Percentiles rank a stretch among this genome's conserved stretches.
These are phyloP conservation scores for Caligus rogercresseyi DNA, from an alignment of 1,140 invertebrate genomes.

Conservation along the genomic window DNA sequence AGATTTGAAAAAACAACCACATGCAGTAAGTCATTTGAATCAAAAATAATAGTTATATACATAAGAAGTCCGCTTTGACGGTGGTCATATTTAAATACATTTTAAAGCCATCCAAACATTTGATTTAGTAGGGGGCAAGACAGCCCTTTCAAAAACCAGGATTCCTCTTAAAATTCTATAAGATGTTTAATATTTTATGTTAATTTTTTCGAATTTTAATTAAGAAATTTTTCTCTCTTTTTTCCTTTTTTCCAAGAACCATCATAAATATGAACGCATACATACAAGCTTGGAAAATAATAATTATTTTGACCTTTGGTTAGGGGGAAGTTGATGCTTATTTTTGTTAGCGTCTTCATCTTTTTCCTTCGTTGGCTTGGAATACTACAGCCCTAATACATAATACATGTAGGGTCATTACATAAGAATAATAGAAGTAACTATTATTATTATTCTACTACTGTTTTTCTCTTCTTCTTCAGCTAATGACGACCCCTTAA, in stretches of 20 bases:
- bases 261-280: background rate
- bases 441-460: too few relatives aligned
- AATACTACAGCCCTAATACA: background rate
- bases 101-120: too few relatives aligned
- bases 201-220: background rate
- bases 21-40: too few relatives aligned
- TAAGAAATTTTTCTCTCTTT: background rate
- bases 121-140: too few relatives aligned
- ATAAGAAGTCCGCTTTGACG: too few relatives aligned
- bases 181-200: background rate
- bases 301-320: background rate
- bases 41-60: too few relatives aligned
- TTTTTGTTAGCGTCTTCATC: background rate
- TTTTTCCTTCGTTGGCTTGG: background rate
- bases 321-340: background rate
- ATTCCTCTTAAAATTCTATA: background rate
- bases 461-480: too few relatives aligned
- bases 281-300: background rate
- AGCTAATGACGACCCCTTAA: background rate
- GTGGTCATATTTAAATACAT: too few relatives aligned
- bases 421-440: too few relatives aligned
- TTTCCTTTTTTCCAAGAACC: background rate
- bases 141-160: too few relatives aligned
- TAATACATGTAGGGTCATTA: too few relatives aligned
- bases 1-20: too few relatives aligned